These are phyloP conservation scores for Hemibagrus wyckioides DNA, from an alignment of 2,113 vertebrate genomes.

Conservation along the genomic window DNA sequence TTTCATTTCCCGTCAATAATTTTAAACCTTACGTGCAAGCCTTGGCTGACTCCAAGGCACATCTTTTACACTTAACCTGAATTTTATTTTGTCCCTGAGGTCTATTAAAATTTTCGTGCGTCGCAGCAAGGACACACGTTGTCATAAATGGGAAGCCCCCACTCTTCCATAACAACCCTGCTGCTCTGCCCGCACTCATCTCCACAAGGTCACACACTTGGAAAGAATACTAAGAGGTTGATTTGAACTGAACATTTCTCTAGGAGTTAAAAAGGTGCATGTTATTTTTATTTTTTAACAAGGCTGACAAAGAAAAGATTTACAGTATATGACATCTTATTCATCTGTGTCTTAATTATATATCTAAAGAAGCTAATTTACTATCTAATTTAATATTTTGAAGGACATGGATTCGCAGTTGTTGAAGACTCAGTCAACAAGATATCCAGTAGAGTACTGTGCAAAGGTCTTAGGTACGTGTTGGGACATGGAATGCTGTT, in stretches of 20 bases:
- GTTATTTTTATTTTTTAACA: background rate
- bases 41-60: background rate
- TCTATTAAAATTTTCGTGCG: background rate
- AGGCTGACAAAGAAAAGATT: background rate
- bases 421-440: background rate
- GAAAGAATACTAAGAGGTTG: background rate
- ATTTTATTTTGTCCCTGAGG: background rate
- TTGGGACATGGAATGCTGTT: too few relatives aligned
- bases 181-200: background rate
- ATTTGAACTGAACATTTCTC: background rate
- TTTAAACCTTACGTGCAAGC: background rate
- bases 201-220: background rate
- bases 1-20: conserved; percentile 13
- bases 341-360: background rate
- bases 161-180: conserved; percentile 1
- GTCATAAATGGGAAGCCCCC: conserved; percentile 14
- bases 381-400: background rate
- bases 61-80: conserved; percentile 5
- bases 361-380: background rate
- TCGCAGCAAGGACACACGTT: conserved; percentile 1
- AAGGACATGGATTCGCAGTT: background rate
- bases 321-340: background rate
- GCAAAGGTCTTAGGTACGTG: too few relatives aligned
- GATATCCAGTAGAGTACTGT: too few relatives aligned
- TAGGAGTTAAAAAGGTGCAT: background rate